phyloP scores from a whole-genome alignment of 1,140 invertebrate species.

The Mya arenaria region DNA sequence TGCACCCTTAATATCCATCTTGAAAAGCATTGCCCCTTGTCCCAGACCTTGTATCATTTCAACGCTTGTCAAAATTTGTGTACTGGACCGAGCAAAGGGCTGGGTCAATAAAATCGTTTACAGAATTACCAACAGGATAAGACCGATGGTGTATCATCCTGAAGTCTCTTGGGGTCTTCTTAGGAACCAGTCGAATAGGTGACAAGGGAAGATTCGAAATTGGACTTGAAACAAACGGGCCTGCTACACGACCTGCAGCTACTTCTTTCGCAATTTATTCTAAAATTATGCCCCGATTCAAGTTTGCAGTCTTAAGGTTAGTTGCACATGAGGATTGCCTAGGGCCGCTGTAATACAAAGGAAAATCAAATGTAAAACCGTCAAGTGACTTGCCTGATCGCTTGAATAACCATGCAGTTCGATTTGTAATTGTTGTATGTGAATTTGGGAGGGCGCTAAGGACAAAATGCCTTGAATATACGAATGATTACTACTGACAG shows the following conservation, averaged over 20 bases:
- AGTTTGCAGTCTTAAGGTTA: slow-evolving; percentile 9
- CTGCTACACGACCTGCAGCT: not conserved
- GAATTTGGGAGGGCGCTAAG: too few relatives aligned
- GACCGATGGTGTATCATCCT: slow-evolving; percentile 49
- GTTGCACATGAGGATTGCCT: not conserved
- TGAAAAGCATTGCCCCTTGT: not conserved
- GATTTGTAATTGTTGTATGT: too few relatives aligned
- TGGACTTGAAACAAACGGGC: slow-evolving; percentile 3
- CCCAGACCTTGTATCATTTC: slow-evolving; percentile 48
- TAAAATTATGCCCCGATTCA: not conserved
- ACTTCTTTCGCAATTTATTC: slow-evolving; percentile 36
- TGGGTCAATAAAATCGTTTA: slow-evolving; percentile 58
- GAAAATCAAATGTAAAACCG: slow-evolving; percentile 38
- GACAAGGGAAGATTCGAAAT: not conserved
- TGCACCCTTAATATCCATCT: slow-evolving; percentile 46
- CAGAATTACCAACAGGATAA: slow-evolving; percentile 18
- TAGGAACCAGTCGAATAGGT: slow-evolving; percentile 16
- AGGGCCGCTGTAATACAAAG: not conserved
- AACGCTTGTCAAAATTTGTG: slow-evolving; percentile 51
- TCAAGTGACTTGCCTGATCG: not conserved
- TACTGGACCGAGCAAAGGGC: slow-evolving; percentile 49
- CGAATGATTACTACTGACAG: too few relatives aligned
- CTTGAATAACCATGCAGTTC: too few relatives aligned
- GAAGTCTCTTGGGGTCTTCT: not conserved
- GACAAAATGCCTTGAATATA: too few relatives aligned